phyloP scores from a whole-genome alignment of 2,113 vertebrate species.

The Carassius carassius region DNA sequence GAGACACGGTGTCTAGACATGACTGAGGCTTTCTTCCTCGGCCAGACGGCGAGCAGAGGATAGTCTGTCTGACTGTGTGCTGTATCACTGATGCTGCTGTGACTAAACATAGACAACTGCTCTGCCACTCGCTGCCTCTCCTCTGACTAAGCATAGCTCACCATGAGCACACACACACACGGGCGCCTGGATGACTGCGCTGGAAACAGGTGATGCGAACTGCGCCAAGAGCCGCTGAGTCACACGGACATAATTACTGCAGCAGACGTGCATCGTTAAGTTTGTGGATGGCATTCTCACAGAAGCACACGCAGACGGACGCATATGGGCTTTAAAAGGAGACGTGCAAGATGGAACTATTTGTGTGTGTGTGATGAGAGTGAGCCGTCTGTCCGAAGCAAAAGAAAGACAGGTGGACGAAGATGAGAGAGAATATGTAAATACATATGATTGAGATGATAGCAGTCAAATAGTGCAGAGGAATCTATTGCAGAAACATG shows the following conservation, averaged over 20 bases:
- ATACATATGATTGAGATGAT: conserved; percentile 6
- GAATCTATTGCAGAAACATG: conserved; percentile 3
- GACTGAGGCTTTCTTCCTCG: conserved; percentile 2
- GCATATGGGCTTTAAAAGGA: conserved; percentile 25
- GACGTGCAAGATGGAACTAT: background rate
- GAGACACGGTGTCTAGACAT: conserved; percentile 20
- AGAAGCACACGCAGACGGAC: background rate
- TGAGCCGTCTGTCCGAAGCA: background rate
- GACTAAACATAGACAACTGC: conserved; percentile 37
- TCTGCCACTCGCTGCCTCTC: background rate
- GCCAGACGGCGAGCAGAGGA: conserved; percentile 24
- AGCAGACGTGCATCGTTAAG: conserved; percentile 37
- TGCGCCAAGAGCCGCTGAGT: conserved; percentile 49
- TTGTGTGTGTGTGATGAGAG: conserved; percentile 15
- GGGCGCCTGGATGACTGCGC: conserved; percentile 45
- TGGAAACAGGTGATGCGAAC: conserved; percentile 56
- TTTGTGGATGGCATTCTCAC: conserved; percentile 14
- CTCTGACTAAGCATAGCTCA: conserved; percentile 53
- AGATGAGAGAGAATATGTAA: background rate
- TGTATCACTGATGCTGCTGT: conserved; percentile 19
- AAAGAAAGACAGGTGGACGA: background rate
- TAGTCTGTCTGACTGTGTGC: conserved; percentile 15
- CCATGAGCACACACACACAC: conserved; percentile 6
- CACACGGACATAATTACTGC: conserved; percentile 43
- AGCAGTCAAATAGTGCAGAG: conserved; percentile 19